Percentiles rank a stretch among this genome's conserved stretches.
Conservation (phyloP, 1,140 invertebrate genomes). For the Pseudomyrmex dendroicus region DNA sequence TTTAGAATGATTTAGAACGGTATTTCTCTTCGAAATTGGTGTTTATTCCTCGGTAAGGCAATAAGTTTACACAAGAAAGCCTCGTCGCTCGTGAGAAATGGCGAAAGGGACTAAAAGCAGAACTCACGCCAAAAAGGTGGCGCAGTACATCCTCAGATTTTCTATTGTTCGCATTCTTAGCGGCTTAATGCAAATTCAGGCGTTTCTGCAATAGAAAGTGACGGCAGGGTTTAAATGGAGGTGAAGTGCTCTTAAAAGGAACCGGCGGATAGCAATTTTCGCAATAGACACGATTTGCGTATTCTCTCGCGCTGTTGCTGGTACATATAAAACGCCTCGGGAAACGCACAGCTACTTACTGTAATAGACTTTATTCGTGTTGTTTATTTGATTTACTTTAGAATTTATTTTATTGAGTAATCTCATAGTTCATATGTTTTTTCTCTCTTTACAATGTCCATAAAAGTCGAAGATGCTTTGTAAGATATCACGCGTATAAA, state of each 20-base stretch:
- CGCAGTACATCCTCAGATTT: background rate
- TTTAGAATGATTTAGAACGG: constrained; percentile 10
- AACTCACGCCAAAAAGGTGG: constrained; percentile 18
- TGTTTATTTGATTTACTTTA: too few species aligned
- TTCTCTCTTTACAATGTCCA: too few species aligned
- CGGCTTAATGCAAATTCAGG: constrained; percentile 32
- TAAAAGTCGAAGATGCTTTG: background rate
- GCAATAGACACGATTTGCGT: constrained; percentile 36
- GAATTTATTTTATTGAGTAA: too few species aligned
- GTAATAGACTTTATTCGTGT: background rate
- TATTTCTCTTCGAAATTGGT: constrained; percentile 12
- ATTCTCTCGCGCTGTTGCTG: constrained; percentile 3
- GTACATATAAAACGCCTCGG: background rate
- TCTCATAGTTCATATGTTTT: too few species aligned
- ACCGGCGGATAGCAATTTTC: constrained; percentile 32
- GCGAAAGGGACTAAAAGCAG: constrained; percentile 22
- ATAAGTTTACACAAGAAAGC: constrained; percentile 47
- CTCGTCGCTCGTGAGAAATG: constrained; percentile 6
- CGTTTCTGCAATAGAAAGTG: constrained; percentile 30
- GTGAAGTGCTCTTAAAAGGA: constrained; percentile 27
- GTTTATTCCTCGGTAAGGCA: constrained; percentile 17
- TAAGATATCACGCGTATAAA: too few species aligned
- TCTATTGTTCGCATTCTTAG: constrained; percentile 10
- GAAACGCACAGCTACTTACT: background rate
- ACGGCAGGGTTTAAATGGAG: background rate